Percentiles rank a stretch among this genome's conserved stretches.
Evolutionary conservation across 2,888 invertebrate genomes (phyloP).

Genomic region (Corythucha ciliata): DNA sequence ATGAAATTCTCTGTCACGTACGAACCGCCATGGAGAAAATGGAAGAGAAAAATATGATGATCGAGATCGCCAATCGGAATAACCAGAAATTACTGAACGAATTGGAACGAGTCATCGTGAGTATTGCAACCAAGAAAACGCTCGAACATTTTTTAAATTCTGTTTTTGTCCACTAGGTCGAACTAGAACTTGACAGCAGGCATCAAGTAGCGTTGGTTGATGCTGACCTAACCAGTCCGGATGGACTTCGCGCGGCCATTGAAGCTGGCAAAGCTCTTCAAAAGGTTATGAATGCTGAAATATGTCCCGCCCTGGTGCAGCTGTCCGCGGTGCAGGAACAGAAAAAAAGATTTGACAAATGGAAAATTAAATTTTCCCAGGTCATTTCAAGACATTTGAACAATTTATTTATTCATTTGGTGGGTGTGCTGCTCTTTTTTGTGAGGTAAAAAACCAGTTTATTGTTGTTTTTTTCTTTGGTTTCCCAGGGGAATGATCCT

Average conservation of each 20-base stretch:
- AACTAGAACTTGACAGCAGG: constrained; percentile 58
- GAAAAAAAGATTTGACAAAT: constrained; percentile 63
- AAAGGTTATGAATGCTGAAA: constrained; percentile 60
- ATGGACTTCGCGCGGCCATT: constrained; percentile 54
- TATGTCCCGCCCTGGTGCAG: constrained; percentile 53
- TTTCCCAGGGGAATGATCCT: constrained; percentile 54
- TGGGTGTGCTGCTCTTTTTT: constrained; percentile 36
- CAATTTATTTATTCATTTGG: constrained; percentile 90
- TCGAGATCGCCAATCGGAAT: constrained; percentile 76
- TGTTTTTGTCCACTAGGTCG: constrained; percentile 44
- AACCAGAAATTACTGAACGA: constrained; percentile 70
- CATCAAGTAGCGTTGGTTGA: constrained; percentile 60
- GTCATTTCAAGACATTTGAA: constrained; percentile 83
- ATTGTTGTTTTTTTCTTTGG: constrained; percentile 3
- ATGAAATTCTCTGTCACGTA: constrained; percentile 71
- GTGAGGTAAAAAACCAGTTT: constrained; percentile 8
- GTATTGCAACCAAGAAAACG: constrained; percentile 40
- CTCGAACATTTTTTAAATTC: neutral
- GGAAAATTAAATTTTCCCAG: constrained; percentile 68
- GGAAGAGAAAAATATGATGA: constrained; percentile 79
- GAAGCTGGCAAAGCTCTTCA: constrained; percentile 63
- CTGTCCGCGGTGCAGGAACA: constrained; percentile 75
- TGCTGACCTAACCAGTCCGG: constrained; percentile 58
- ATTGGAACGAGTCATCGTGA: constrained; percentile 67
- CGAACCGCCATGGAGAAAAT: constrained; percentile 83